phyloP scores from a whole-genome alignment of 2,797 vertebrate species.

The Oreochromis grahami region DNA sequence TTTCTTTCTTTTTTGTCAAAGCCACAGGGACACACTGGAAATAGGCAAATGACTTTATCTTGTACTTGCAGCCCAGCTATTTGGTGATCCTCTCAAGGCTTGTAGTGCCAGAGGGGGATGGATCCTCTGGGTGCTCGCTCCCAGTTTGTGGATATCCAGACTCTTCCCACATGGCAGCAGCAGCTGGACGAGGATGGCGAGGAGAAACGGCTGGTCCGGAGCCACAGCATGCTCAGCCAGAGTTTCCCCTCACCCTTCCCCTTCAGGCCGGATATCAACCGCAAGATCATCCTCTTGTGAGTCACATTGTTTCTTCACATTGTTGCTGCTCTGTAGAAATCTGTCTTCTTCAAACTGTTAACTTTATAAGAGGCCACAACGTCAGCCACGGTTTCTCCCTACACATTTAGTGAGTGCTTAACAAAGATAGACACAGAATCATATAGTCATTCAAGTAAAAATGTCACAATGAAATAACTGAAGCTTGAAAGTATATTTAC shows the following conservation, averaged over 20 bases:
- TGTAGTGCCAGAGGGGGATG: slow-evolving; percentile 72
- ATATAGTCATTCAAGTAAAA: not conserved
- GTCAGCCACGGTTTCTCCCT: not conserved
- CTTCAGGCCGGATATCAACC: slow-evolving; percentile 85
- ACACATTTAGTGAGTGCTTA: not conserved
- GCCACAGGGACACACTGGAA: not conserved
- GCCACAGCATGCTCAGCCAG: slow-evolving; percentile 51
- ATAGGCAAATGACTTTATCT: not conserved
- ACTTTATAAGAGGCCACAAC: not conserved
- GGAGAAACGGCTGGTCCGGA: slow-evolving; percentile 33
- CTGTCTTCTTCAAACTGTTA: not conserved
- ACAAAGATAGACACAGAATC: not conserved
- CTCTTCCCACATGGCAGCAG: slow-evolving; percentile 83
- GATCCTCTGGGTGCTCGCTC: slow-evolving; percentile 97
- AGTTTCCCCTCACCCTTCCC: slow-evolving; percentile 86
- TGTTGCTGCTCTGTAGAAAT: not conserved
- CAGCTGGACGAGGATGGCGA: slow-evolving; percentile 54
- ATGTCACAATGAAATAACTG: not conserved
- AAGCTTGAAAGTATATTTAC: not conserved
- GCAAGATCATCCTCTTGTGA: slow-evolving; percentile 93
- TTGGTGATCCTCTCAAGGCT: not conserved
- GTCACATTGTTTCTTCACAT: slow-evolving; percentile 40
- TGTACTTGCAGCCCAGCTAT: not conserved
- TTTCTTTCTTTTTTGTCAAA: not conserved
- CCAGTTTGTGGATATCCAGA: slow-evolving; percentile 88